Evolutionary conservation across 2,888 invertebrate species (phyloP).

Genomic region (Acrobasis suavella): DNA sequence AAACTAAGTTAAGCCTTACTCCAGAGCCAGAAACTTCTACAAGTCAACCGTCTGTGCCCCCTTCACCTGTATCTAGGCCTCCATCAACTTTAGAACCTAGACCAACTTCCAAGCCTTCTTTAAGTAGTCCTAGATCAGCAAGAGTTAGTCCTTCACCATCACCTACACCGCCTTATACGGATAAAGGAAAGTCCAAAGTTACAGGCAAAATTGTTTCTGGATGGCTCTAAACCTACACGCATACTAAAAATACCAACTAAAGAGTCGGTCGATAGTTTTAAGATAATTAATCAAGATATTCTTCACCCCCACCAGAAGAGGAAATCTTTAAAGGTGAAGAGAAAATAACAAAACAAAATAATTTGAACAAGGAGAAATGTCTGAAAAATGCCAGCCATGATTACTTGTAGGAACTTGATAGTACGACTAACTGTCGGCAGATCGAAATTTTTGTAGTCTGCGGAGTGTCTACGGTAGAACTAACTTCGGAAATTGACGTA

Average conservation of each 20-base stretch:
- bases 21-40: conserved; percentile 20
- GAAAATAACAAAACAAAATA: too few relatives aligned
- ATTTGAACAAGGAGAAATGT: too few relatives aligned
- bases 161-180: conserved; percentile 59
- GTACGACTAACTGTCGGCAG: too few relatives aligned
- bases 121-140: conserved; percentile 48
- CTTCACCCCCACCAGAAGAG: too few relatives aligned
- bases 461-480: too few relatives aligned
- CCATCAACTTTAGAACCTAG: conserved; percentile 32
- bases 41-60: conserved; percentile 22
- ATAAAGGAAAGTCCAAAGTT: conserved; percentile 87
- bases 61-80: conserved; percentile 30
- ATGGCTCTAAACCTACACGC: conserved; percentile 82
- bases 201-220: conserved; percentile 89
- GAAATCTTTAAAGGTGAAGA: too few relatives aligned
- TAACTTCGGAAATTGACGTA: conserved; percentile 41
- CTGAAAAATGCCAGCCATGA: too few relatives aligned
- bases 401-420: too few relatives aligned
- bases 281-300: too few relatives aligned
- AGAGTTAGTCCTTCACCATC: conserved; percentile 63
- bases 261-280: not conserved
- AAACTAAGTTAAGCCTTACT: conserved; percentile 22
- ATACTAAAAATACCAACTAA: not conserved
- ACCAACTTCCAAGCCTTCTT: conserved; percentile 35
- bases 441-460: too few relatives aligned